Evolutionary conservation across 1,140 invertebrate genomes (phyloP), one percentile per base, ranked within the genome.

Genomic region (Copidosoma floridanum): DNA sequence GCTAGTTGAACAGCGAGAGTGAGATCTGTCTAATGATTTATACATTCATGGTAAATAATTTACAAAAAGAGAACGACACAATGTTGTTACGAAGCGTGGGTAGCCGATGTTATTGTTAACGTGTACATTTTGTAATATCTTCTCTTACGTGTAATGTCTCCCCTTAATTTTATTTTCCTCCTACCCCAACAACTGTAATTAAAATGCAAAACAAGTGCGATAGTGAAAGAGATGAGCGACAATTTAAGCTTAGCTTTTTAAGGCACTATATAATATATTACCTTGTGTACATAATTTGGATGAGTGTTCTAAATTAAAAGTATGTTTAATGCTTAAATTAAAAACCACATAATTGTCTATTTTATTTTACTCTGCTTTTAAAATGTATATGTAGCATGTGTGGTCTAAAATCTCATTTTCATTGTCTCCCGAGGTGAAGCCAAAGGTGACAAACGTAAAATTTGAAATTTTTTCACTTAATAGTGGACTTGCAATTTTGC

Each of bases 301-400:
- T 72, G 72, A 75, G 73, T 78, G 72, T 76, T 76, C 68, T 76
- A 78, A 78, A 78, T 78, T 78, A 78, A 78, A 77, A 75, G 55
- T 72, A 75, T 67, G 62, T 73, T 70, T 65, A 77, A 71, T 73
- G 74, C 74, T 77, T 71, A 69, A 29, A 37, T n/a, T n/a, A n/a
- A n/a, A n/a, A n/a, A n/a, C n/a, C n/a, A n/a, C n/a, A n/a, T n/a
- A n/a, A n/a, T n/a, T n/a, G n/a, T n/a, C n/a, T n/a, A n/a, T n/a
- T n/a, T n/a, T n/a, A n/a, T n/a, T n/a, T n/a, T n/a, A n/a, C n/a
- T n/a, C n/a, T n/a, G n/a, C n/a, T n/a, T n/a, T n/a, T n/a, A n/a
- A n/a, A n/a, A n/a, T n/a, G n/a, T n/a, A n/a, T n/a, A n/a, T n/a
- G n/a, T n/a, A n/a, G n/a, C n/a, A n/a, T n/a, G n/a, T n/a, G n/a